Percentiles rank a stretch among this genome's conserved stretches.
Conservation (phyloP, 2,113 vertebrate species). For the Ceuthmochares aereus region DNA sequence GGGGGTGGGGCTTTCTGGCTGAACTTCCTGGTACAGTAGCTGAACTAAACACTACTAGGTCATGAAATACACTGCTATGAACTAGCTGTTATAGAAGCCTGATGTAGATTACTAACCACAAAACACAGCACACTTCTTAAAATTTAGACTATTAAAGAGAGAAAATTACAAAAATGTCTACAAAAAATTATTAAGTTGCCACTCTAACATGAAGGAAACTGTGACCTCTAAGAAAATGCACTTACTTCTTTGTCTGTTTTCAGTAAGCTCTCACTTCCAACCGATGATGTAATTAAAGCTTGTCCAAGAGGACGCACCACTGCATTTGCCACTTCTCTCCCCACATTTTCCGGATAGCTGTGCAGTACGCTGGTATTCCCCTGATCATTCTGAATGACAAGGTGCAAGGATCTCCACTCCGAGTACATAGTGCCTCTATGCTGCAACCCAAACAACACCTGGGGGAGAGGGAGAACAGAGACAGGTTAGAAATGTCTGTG, state of each 20-base stretch:
- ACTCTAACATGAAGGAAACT: background rate
- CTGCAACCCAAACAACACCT: constrained; percentile 75
- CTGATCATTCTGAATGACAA: constrained; percentile 94
- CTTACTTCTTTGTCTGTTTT: constrained; percentile 97
- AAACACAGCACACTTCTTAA: background rate
- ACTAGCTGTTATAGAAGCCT: background rate
- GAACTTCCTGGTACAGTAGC: background rate
- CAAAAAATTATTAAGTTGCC: background rate
- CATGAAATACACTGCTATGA: background rate
- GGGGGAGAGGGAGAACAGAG: background rate
- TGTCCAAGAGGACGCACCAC: constrained; percentile 93
- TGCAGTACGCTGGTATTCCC: constrained; percentile 96
- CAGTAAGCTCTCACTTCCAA: constrained; percentile 88
- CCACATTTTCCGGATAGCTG: constrained; percentile 90
- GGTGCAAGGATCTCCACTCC: constrained; percentile 96
- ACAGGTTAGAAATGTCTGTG: background rate
- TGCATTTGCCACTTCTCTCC: constrained; percentile 92
- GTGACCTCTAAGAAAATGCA: constrained; percentile 5
- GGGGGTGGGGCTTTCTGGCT: background rate
- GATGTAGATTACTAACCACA: background rate
- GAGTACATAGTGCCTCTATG: constrained; percentile 91
- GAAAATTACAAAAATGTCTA: background rate
- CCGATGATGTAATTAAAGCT: constrained; percentile 83
- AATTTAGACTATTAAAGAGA: background rate
- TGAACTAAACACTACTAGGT: background rate